These are phyloP conservation scores for Sarcophaga caerulescens DNA, from an alignment of 2,888 invertebrate genomes.

Conservation along the genomic window DNA sequence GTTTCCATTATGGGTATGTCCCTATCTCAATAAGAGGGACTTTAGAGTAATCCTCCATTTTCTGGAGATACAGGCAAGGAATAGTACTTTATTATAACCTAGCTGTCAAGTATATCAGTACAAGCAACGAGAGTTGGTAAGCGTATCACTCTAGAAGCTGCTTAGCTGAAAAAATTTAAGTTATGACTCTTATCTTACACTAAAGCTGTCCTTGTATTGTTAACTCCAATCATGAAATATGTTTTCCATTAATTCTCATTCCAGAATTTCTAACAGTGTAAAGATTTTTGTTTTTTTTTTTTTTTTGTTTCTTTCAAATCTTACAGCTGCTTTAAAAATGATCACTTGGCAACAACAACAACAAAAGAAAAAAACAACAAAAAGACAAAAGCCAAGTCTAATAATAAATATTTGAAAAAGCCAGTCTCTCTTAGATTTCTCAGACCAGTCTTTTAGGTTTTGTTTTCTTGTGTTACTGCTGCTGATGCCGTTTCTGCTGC, in stretches of 20 bases:
- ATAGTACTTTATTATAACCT: too few relatives aligned
- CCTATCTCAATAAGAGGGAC: too few relatives aligned
- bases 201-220: too few relatives aligned
- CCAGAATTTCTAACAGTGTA: conserved; percentile 16
- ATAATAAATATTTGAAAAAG: conserved; percentile 31
- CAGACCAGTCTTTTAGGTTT: conserved; percentile 53
- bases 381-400: not conserved
- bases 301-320: not conserved
- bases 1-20: too few relatives aligned
- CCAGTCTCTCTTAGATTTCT: conserved; percentile 26
- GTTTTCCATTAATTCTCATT: not conserved
- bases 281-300: conserved; percentile 19
- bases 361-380: not conserved
- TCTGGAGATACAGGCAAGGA: too few relatives aligned
- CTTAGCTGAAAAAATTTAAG: too few relatives aligned
- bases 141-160: too few relatives aligned
- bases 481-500: conserved; percentile 19
- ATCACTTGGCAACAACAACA: conserved; percentile 1
- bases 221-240: too few relatives aligned
- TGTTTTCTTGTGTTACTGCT: conserved; percentile 49
- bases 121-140: too few relatives aligned
- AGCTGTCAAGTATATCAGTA: too few relatives aligned
- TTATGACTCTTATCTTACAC: too few relatives aligned
- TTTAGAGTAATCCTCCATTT: too few relatives aligned
- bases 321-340: conserved; percentile 40